Evolutionary conservation across 1,140 invertebrate species (phyloP).

Genomic region (Branchinecta lynchi): DNA sequence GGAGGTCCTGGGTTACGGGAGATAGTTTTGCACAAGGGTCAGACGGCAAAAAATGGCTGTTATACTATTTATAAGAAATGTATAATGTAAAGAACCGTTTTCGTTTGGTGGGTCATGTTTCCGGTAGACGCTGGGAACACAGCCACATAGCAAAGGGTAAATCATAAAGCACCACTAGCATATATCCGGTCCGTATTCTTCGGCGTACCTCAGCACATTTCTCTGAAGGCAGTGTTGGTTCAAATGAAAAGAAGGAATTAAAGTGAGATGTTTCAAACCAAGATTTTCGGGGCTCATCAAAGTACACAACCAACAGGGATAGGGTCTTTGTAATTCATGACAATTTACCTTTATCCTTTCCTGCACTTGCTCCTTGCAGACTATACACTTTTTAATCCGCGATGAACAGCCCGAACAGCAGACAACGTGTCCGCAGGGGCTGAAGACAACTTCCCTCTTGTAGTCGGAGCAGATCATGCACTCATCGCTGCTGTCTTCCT

Average conservation of each 20-base stretch:
- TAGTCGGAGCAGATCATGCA: constrained; percentile 89
- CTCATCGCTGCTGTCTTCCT: constrained; percentile 53
- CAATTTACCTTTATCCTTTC: constrained; percentile 49
- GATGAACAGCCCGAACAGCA: constrained; percentile 81
- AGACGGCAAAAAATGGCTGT: no score
- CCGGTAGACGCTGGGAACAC: no score
- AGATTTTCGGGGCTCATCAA: constrained; percentile 12
- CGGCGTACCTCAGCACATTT: no score
- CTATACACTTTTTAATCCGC: constrained; percentile 85
- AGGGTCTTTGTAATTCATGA: neutral
- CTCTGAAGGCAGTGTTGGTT: neutral
- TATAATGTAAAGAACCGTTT: no score
- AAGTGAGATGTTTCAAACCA: constrained; percentile 20
- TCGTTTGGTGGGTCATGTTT: no score
- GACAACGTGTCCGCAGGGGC: constrained; percentile 80
- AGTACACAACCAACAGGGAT: neutral
- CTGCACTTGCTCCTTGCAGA: constrained; percentile 69
- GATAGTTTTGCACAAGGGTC: no score
- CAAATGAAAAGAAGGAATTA: constrained; percentile 15
- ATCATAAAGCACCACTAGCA: no score
- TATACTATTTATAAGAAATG: no score
- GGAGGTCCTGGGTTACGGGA: no score
- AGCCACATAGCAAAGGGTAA: no score
- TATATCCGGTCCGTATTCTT: no score
- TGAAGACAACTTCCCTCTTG: constrained; percentile 72